Evolutionary conservation across 2,113 vertebrate genomes (phyloP).

Genomic region (Stomatorhinus ivindoensis): DNA sequence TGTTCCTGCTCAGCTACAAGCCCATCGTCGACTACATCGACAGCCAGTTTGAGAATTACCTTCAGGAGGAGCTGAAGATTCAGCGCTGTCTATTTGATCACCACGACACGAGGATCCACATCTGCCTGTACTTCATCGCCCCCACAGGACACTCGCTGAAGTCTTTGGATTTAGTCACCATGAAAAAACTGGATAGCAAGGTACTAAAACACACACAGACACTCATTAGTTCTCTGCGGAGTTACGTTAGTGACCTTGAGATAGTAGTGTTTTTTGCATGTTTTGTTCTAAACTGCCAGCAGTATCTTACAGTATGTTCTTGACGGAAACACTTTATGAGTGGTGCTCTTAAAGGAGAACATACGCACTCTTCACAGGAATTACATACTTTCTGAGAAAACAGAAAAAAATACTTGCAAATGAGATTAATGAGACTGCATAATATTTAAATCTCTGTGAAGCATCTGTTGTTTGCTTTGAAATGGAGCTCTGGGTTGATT

Average conservation of each 20-base stretch:
- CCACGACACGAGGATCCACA: slow-evolving; percentile 85
- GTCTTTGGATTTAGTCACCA: slow-evolving; percentile 87
- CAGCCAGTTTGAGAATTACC: slow-evolving; percentile 87
- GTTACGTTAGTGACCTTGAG: not conserved
- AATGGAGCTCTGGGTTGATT: not conserved
- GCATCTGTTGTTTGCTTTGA: not conserved
- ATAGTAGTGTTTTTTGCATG: not conserved
- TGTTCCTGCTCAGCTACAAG: slow-evolving; percentile 77
- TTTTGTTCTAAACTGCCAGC: not conserved
- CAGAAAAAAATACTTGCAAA: not conserved
- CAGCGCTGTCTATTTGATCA: slow-evolving; percentile 82
- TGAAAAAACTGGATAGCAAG: slow-evolving; percentile 98
- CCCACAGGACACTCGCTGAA: slow-evolving; percentile 89
- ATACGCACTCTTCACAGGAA: not conserved
- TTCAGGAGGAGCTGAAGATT: slow-evolving; percentile 94
- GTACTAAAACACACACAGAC: slow-evolving; percentile 42
- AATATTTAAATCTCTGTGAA: not conserved
- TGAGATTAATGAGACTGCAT: not conserved
- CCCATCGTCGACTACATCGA: slow-evolving; percentile 95
- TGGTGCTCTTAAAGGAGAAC: not conserved
- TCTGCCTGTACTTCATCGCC: slow-evolving; percentile 92
- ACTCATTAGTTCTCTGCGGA: not conserved
- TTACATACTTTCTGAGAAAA: not conserved
- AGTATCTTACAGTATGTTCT: not conserved
- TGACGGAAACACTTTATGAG: not conserved